Evolutionary conservation across 2,797 vertebrate genomes (phyloP).

Genomic region (Erethizon dorsatum): DNA sequence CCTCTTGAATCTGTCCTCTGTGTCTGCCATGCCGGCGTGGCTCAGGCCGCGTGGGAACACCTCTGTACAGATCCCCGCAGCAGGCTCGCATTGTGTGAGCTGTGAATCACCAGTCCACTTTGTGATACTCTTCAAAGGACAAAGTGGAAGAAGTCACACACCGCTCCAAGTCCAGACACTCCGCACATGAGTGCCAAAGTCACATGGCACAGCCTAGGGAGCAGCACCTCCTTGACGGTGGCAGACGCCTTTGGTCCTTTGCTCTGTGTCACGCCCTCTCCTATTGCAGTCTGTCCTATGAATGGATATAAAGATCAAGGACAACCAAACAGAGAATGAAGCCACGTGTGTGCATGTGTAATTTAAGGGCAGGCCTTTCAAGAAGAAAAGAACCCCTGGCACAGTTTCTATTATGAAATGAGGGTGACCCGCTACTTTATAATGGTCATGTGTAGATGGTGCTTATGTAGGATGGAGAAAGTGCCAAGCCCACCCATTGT

Average conservation of each 20-base stretch:
- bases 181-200: neutral
- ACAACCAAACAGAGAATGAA: neutral
- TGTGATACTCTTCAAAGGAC: neutral
- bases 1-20: neutral
- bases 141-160: neutral
- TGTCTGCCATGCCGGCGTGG: neutral
- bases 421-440: neutral
- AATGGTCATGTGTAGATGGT: neutral
- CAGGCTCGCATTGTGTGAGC: neutral
- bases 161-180: neutral
- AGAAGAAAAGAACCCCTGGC: neutral
- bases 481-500: neutral
- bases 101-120: neutral
- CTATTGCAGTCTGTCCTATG: neutral
- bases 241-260: neutral
- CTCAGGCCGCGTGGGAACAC: neutral
- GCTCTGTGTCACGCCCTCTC: neutral
- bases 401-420: conserved; percentile 16
- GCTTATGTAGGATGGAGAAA: neutral
- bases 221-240: too few relatives aligned
- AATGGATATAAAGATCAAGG: conserved; percentile 22
- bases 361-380: conserved; percentile 14
- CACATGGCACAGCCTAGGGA: neutral
- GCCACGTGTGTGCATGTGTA: neutral
- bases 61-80: neutral